Evolutionary conservation across 2,113 vertebrate genomes (phyloP).

Genomic region (Neopipo cinnamomea): DNA sequence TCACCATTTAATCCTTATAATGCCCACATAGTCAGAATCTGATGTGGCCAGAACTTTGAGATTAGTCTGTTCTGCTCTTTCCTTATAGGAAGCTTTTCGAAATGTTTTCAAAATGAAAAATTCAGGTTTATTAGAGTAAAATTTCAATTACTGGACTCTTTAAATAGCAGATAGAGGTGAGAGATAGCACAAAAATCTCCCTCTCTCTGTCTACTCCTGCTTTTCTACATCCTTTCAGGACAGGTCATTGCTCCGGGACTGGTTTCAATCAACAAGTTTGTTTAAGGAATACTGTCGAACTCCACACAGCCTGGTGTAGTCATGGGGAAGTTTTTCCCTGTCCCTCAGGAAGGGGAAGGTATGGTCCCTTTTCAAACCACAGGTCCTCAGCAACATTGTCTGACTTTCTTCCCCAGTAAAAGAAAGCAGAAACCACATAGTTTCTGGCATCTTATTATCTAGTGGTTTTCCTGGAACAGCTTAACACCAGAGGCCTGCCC

Average conservation of each 20-base stretch:
- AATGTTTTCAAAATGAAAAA: not conserved
- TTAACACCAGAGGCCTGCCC: not conserved
- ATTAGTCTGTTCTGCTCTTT: not conserved
- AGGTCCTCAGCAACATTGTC: not conserved
- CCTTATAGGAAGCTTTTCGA: not conserved
- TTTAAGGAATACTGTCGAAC: not conserved
- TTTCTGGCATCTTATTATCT: not conserved
- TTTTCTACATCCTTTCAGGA: not conserved
- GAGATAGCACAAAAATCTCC: not conserved
- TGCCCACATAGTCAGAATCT: not conserved
- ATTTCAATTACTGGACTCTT: not conserved
- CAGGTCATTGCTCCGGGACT: not conserved
- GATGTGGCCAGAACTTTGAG: not conserved
- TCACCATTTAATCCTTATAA: not conserved
- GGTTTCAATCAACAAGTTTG: not conserved
- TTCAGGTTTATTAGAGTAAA: not conserved
- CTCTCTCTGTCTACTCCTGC: not conserved
- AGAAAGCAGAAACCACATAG: not conserved
- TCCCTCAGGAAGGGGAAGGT: not conserved
- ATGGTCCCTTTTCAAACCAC: rapidly evolving
- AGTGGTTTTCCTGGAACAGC: not conserved
- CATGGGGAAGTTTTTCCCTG: rapidly evolving
- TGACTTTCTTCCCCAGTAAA: not conserved
- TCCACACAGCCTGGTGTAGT: not conserved
- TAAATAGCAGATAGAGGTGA: not conserved